Percentiles rank a stretch among this genome's conserved stretches.
Conservation (phyloP, 2,797 vertebrate species). For the Orestias chungarensis region DNA sequence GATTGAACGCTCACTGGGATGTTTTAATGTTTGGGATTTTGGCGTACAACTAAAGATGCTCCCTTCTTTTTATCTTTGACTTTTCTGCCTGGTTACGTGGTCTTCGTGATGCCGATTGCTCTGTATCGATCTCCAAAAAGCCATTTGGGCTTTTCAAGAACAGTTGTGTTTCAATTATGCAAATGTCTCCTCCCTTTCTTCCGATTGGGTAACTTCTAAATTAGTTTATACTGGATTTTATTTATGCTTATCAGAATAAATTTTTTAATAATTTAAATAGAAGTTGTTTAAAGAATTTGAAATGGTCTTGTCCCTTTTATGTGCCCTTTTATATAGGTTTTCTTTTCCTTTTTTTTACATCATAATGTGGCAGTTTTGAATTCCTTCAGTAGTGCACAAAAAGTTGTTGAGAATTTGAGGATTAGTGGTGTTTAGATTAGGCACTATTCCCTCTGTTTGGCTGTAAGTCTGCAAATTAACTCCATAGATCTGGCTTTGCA, state of each 20-base stretch:
- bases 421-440: slow-evolving; percentile 51
- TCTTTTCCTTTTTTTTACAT: not conserved
- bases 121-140: not conserved
- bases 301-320: not conserved
- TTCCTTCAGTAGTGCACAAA: slow-evolving; percentile 1
- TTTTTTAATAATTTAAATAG: not conserved
- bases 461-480: slow-evolving; percentile 53
- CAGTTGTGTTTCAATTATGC: not conserved
- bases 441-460: slow-evolving; percentile 42
- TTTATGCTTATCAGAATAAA: not conserved
- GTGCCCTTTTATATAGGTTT: not conserved
- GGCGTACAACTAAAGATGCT: not conserved
- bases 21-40: not conserved
- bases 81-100: no score
- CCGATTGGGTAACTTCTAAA: no score
- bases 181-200: not conserved
- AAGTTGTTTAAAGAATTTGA: not conserved
- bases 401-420: slow-evolving; percentile 19
- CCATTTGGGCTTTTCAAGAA: no score
- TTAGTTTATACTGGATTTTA: no score
- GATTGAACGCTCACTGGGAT: not conserved
- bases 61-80: no score
- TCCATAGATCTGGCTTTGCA: slow-evolving; percentile 63
- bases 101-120: no score
- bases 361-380: not conserved